Base-by-base conservation (phyloP, 2,888 invertebrate genomes). In the Scaptomyza caliginosa region DNA sequence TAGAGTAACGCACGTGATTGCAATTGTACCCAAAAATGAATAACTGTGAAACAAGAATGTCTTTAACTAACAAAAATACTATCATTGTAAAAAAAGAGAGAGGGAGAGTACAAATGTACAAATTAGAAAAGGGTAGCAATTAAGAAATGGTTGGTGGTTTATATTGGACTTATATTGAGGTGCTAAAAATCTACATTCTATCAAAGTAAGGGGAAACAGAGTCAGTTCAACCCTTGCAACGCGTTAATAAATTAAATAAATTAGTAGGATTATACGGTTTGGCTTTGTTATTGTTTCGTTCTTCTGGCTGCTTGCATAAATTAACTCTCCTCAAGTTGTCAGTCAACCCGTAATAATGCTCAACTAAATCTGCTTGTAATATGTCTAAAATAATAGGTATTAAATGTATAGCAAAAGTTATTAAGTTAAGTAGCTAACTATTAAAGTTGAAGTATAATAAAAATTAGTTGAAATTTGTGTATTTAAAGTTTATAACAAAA, bases 191-290 rank as follows among this genome's bases (percentile, higher is more conserved):
- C 39, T 56, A 55, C 21, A 60, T 62, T 30, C 36, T 30, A 55
- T 17, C 56, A 62, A 19, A 51, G 54, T 74, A 58, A 72, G 69
- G 55, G 50, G n/a, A 5, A 30, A 2, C 1, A 42, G 55, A 52
- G 45, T 32, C 48, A 75, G 65, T 69, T 67, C 69, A 84, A 65
- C 70, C 56, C 59, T 63, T 59, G 76, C 67, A 70, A 70, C 78
- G 81, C 66, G 63, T 68, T 81, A 56, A 76, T 78, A 70, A 84
- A 76, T 81, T 84, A 81, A 81, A 74, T 74, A 84, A 84, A 80
- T 84, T 84, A 84, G 73, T 56, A 58, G 84, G 67, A 81, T 77
- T 77, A 77, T 80, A 63, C 77, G 73, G 77, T 75, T 67, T 55
- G 67, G 67, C 66, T 64, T 78, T 79, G 73, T 74, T 78, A 67